Evolutionary conservation across 2,888 invertebrate species (phyloP), one percentile per base, ranked within the genome.

Genomic region (Athalia cordata): DNA sequence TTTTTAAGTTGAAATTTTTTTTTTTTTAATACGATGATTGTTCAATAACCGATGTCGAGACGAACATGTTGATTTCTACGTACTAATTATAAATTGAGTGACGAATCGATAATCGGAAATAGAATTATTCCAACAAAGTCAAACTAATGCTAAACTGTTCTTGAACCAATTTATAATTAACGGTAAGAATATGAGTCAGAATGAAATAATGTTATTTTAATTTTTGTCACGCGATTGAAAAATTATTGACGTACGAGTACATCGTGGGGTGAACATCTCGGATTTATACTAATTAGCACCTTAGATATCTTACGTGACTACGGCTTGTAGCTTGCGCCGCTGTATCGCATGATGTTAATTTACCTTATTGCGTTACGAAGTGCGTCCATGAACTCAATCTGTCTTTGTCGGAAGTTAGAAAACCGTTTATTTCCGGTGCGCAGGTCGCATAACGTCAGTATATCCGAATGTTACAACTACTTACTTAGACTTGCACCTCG

Each of bases 331-430:
- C 68, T 9, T 29, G 68, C 29, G 29, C 29, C 29, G 29, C 55
- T 9, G 55, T 55, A 55, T 55, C n/a, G n/a, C 55, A n/a, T 55
- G 55, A 55, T 55, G 11, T 11, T 15, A 47, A 57, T 47, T 59
- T 45, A 59, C 59, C 9, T 8, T 68, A 11, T 55, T 43, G 11
- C 68, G 13, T 49, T n/a, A 52, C n/a, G 11, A 7, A 13, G n/a
- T 7, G 81, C 79, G 87, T 85, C 88, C 88, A 81, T 88, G 88
- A 87, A 84, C 88, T 86, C 85, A 84, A 85, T 87, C 83, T 81
- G 81, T 82, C 78, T 80, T 79, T 80, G 81, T 82, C 82, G 84
- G 83, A 84, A 82, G 78, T 77, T 13, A 65, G 79, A 81, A 81
- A 77, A 82, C 77, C 80, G 81, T 68, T 76, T 77, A 79, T 80